These are phyloP conservation scores for Drosophila arawakana DNA, from an alignment of 1,140 invertebrate species.

Conservation along the genomic window DNA sequence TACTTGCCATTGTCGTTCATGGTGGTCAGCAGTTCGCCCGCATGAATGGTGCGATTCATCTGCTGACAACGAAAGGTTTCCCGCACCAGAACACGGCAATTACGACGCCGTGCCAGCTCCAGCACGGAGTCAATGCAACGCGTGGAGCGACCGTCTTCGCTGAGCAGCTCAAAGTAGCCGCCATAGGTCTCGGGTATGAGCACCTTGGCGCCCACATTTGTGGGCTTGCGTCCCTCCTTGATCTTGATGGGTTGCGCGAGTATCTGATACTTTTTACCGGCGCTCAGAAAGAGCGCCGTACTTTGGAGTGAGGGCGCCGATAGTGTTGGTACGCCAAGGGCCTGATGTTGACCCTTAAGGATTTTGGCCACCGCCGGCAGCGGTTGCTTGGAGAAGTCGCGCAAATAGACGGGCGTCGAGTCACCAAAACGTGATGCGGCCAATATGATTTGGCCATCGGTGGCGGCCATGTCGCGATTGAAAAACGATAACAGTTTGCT, in stretches of 20 bases:
- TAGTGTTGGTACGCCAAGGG: conserved; percentile 93
- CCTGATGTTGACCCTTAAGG: conserved; percentile 95
- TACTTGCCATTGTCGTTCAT: conserved; percentile 90
- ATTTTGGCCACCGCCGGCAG: conserved; percentile 95
- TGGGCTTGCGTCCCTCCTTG: conserved; percentile 90
- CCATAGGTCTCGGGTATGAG: conserved; percentile 95
- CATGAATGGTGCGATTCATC: conserved; percentile 90
- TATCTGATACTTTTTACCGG: conserved; percentile 93
- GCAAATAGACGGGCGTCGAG: conserved; percentile 78
- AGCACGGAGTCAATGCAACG: conserved; percentile 94
- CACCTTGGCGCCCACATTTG: conserved; percentile 91
- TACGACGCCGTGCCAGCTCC: conserved; percentile 90
- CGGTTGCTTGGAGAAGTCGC: conserved; percentile 89
- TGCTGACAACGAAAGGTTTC: conserved; percentile 87
- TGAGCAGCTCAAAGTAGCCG: conserved; percentile 97
- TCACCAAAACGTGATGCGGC: conserved; percentile 94
- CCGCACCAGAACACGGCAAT: conserved; percentile 89
- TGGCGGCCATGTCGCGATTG: conserved; percentile 89
- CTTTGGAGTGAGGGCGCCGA: conserved; percentile 93
- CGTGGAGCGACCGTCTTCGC: conserved; percentile 95
- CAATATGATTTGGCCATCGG: conserved; percentile 93
- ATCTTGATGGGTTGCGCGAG: conserved; percentile 96
- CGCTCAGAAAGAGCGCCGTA: conserved; percentile 92
- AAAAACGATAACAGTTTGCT: conserved; percentile 84
- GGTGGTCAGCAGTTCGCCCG: conserved; percentile 90